Evolutionary conservation across 1,140 invertebrate species (phyloP).

Genomic region (Scaptomyza hsui): DNA sequence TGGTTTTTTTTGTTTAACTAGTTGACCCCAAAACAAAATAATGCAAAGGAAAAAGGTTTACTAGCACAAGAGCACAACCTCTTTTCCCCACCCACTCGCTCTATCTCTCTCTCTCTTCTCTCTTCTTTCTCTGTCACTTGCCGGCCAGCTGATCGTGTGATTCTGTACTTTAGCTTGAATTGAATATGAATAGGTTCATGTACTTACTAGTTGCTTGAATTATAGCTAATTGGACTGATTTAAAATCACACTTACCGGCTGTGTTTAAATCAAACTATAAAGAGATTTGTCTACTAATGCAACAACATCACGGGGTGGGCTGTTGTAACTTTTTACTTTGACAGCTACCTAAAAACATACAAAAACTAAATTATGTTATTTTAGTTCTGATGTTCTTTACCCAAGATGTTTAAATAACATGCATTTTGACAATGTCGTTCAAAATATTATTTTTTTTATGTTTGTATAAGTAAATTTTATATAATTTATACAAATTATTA

Average conservation of each 20-base stretch:
- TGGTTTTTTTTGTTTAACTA: neutral
- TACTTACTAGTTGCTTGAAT: slow-evolving; percentile 33
- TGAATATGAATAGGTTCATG: slow-evolving; percentile 25
- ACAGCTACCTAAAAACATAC: neutral
- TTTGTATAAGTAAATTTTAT: slow-evolving; percentile 14
- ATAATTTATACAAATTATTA: slow-evolving; percentile 13
- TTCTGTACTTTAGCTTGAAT: slow-evolving; percentile 19
- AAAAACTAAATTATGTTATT: neutral
- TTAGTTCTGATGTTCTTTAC: no score
- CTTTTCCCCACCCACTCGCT: neutral
- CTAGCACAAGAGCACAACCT: neutral
- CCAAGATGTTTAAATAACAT: neutral
- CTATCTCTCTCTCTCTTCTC: neutral
- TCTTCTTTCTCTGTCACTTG: neutral
- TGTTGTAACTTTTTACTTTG: neutral
- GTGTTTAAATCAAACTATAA: neutral
- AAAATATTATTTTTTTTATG: neutral
- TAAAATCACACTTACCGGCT: slow-evolving; percentile 25
- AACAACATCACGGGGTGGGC: neutral
- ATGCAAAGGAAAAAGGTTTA: slow-evolving; percentile 7
- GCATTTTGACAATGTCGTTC: neutral
- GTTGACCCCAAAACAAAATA: neutral
- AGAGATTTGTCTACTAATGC: neutral
- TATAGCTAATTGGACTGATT: slow-evolving; percentile 25
- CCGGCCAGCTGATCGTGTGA: slow-evolving; percentile 31